These are phyloP conservation scores for Erethizon dorsatum DNA, from an alignment of 2,797 vertebrate species.

Conservation along the genomic window DNA sequence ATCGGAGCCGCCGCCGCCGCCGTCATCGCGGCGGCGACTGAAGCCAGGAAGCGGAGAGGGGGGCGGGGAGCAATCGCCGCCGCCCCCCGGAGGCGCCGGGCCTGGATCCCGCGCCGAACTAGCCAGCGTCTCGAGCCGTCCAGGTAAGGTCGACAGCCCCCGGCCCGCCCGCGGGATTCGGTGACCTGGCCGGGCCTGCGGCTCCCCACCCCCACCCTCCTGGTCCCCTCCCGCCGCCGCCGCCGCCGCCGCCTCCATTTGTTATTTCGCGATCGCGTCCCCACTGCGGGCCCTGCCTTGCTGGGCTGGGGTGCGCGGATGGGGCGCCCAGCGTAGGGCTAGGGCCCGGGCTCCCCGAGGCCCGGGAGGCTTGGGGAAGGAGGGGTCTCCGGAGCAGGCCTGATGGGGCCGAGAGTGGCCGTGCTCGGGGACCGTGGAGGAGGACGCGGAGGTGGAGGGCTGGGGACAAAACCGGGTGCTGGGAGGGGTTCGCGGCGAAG, in stretches of 20 bases:
- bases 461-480: background rate
- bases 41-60: conserved; percentile 71
- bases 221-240: conserved; percentile 8
- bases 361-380: background rate
- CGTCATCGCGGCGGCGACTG: conserved; percentile 78
- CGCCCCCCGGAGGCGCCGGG: conserved; percentile 73
- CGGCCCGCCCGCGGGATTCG: conserved; percentile 34
- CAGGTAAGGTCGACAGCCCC: conserved; percentile 76
- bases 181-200: background rate
- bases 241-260: conserved; percentile 79
- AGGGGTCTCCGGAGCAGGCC: conserved; percentile 32
- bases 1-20: conserved; percentile 73
- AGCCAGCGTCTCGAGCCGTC: conserved; percentile 58
- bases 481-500: background rate
- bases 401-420: conserved; percentile 25
- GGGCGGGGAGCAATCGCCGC: conserved; percentile 79
- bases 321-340: conserved; percentile 4
- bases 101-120: conserved; percentile 33
- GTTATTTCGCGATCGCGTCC: conserved; percentile 65
- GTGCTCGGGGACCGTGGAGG: background rate
- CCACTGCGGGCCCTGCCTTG: conserved; percentile 66
- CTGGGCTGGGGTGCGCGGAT: conserved; percentile 26
- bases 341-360: background rate
- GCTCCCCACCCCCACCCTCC: conserved; percentile 74
- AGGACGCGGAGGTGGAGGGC: conserved; percentile 1